Conservation (phyloP, 1,140 invertebrate genomes). For the Cheumatopsyche charites region DNA sequence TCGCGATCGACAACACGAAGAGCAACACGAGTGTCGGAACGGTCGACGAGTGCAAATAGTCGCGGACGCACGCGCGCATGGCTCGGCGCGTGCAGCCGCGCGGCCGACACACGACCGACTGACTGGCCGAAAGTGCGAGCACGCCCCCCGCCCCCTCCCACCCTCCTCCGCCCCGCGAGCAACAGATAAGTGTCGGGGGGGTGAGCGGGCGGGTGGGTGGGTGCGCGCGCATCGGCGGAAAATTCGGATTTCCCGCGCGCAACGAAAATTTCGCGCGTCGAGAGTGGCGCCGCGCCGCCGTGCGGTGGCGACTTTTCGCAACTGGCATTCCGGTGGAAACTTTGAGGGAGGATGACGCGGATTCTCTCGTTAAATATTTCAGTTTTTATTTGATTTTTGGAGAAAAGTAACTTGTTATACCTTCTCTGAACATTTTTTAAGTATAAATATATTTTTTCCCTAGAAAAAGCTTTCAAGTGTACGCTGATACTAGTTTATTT, state of each 20-base stretch:
- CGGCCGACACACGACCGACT: constrained; percentile 42
- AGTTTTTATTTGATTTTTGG: too few relatives aligned
- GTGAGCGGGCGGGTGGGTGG: background rate
- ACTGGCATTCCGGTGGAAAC: too few relatives aligned
- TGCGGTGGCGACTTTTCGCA: too few relatives aligned
- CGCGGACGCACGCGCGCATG: constrained; percentile 11
- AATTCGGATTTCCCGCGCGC: background rate
- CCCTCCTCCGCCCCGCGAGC: constrained; percentile 9
- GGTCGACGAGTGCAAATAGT: background rate
- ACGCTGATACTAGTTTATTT: too few relatives aligned
- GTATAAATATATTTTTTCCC: too few relatives aligned
- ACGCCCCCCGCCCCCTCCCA: background rate
- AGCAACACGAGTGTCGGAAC: background rate
- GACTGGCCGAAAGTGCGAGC: constrained; percentile 4
- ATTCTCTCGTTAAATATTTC: too few relatives aligned
- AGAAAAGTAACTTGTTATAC: too few relatives aligned
- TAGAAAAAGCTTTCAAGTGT: too few relatives aligned
- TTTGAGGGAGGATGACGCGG: too few relatives aligned
- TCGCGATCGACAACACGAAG: too few relatives aligned
- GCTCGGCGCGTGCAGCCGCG: constrained; percentile 26
- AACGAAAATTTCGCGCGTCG: constrained; percentile 1
- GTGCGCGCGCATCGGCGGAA: background rate
- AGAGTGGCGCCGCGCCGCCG: background rate
- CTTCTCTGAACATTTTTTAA: too few relatives aligned
- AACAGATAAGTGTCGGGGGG: constrained; percentile 38